Evolutionary conservation across 2,113 vertebrate genomes (phyloP), one percentile per base, ranked within the genome.

Genomic region (Oryzias curvinotus): DNA sequence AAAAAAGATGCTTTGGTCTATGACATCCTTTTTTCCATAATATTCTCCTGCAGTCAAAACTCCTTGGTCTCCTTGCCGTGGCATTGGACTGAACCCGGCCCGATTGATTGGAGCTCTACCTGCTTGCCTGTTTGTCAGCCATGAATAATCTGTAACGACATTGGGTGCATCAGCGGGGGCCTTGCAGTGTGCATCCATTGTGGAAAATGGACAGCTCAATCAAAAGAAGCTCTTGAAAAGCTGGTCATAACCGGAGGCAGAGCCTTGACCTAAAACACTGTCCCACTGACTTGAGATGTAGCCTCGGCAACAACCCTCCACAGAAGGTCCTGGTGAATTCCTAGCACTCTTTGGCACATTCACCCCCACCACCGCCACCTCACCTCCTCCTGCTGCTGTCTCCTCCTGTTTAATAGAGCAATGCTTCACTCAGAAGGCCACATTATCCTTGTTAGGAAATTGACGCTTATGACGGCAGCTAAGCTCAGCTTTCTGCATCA

Each of bases 141-240:
- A 89, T 92, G 85, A 91, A 88, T 88, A 88, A 88, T 92, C 85
- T 82, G 77, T 83, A 90, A 83, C 71, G 84, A 85, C 84, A 82
- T 78, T 74, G 70, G 23, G 68, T 50, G 82, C 80, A 68, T 79
- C 54, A 72, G 81, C 68, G 4, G 79, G 75, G 88, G 83, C 88
- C 88, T 88, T 87, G 90, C 85, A 70, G 65, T 26, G 13, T 51
- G 69, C 77, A 84, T 84, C 82, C 73, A 86, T 82, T 77, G 77
- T 84, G 71, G 72, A 75, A 85, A 91, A 85, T 83, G 82, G 87
- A 87, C 77, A 82, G 80, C 83, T 91, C 87, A 90, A 89, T 93
- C 89, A 90, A 89, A 91, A 78, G 81, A 73, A 80, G 73, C 78
- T 83, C 81, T 88, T 83, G 80, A 85, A 88, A 77, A 80, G 79